phyloP scores from a whole-genome alignment of 2,888 invertebrate genomes.

The Spilarctia lutea region DNA sequence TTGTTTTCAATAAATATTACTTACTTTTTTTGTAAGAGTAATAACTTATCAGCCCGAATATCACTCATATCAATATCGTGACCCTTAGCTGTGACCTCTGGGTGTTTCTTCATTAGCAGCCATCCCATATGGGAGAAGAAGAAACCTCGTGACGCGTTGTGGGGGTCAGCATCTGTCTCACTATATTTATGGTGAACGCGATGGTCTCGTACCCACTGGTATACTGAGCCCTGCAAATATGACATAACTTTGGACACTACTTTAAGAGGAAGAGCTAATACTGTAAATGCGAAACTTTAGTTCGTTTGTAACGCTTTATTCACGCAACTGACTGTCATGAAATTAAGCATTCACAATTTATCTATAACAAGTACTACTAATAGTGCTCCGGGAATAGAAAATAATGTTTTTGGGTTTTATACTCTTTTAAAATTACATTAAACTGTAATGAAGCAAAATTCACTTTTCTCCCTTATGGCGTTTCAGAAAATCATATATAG shows the following conservation, averaged over 20 bases:
- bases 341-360: no score
- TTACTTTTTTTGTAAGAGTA: slow-evolving; percentile 23
- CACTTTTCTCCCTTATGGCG: no score
- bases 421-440: no score
- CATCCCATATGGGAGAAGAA: slow-evolving; percentile 98
- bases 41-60: slow-evolving; percentile 16
- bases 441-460: no score
- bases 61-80: slow-evolving; percentile 20
- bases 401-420: no score
- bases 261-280: no score
- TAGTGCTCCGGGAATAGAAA: no score
- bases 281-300: no score
- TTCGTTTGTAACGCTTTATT: no score
- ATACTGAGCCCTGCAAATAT: slow-evolving; percentile 87
- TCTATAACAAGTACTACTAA: no score
- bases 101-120: slow-evolving; percentile 94
- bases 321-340: no score
- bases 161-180: slow-evolving; percentile 96
- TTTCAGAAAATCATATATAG: no score
- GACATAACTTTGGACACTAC: background rate
- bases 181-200: slow-evolving; percentile 90
- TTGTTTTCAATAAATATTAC: background rate
- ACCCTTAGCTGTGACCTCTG: slow-evolving; percentile 6
- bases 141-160: slow-evolving; percentile 95
- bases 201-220: slow-evolving; percentile 24